Conservation (phyloP, 2,113 vertebrate species). For the Zosterops hypoxanthus region DNA sequence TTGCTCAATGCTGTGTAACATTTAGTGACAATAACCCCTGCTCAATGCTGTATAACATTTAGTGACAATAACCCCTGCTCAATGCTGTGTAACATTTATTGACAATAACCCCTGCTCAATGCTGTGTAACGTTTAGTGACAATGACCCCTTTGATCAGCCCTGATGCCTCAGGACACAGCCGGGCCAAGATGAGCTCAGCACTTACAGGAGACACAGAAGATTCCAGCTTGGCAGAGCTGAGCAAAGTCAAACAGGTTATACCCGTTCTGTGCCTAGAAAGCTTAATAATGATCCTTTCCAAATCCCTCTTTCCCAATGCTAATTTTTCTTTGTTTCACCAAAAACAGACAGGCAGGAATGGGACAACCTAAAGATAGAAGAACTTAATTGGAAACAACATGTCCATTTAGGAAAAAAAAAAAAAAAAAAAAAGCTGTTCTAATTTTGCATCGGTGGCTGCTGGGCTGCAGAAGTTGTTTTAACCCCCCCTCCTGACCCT, state of each 20-base stretch:
- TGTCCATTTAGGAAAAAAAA: neutral
- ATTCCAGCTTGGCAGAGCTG: neutral
- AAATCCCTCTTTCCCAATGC: conserved; percentile 29
- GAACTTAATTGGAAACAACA: neutral
- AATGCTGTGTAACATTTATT: too few species aligned
- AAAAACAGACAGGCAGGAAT: neutral
- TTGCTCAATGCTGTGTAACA: neutral
- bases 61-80: too few species aligned
- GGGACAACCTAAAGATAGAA: neutral
- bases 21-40: neutral
- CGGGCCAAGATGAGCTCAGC: neutral
- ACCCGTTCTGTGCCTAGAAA: conserved; percentile 42
- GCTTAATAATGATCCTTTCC: neutral
- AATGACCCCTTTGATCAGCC: neutral
- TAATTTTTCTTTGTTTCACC: conserved; percentile 16
- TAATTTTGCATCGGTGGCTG: neutral
- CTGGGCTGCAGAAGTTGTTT: neutral
- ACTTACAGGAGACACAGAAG: neutral
- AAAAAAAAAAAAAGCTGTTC: neutral
- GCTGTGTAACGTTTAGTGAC: too few species aligned
- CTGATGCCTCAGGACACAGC: neutral
- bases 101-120: too few species aligned
- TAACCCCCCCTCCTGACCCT: neutral
- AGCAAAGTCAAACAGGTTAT: conserved; percentile 35
- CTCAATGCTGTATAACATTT: too few species aligned